Base-by-base conservation (phyloP, 2,113 vertebrate genomes). In the Tursiops truncatus region DNA sequence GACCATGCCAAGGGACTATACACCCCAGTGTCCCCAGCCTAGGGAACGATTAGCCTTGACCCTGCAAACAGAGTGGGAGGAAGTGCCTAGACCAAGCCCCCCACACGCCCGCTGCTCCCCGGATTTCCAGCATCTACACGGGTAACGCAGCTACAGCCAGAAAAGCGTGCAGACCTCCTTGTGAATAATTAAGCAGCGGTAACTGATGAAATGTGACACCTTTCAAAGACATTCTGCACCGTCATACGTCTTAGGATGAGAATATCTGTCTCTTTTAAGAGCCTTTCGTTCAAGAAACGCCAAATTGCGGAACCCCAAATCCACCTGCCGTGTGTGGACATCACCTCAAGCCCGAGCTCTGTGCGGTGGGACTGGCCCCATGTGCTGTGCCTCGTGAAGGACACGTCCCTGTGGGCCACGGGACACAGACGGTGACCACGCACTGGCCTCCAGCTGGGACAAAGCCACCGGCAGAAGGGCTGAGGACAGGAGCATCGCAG, bases 321-420 rank as follows among this genome's bases (percentile, higher is more conserved):
- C n/a, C 20, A 3, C 6, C 25, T 1, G 41, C 2, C 0, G 2
- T 6, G 41, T 0, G 3, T 14, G 31, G 18, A n/a, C n/a, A 21
- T 3, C 6, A 3, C 2, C 47, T 21, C 47, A 58, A 44, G 63
- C 6, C 6, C 12, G 26, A 6, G 17, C 1, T 31, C 2, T 0
- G 11, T 47, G 14, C 10, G 0, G 2, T 0, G 0, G 13, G 15
- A 14, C 14, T 1, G 25, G 5, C 2, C 33, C 31, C 2, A 0
- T 1, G 3, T 0, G 1, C 25, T n/a, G 1, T 11, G 38, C 1
- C 0, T 38, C 5, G 2, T 38, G n/a, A 36, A 80, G 33, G 53
- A 10, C 4, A 53, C 2, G 2, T 13, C 23, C 21, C 6, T 0
- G 4, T 36, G 28, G 14, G 9, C 31, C 8, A 8, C 4, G 1